Conservation (phyloP, 1,140 invertebrate species). For the Oryzaephilus surinamensis region DNA sequence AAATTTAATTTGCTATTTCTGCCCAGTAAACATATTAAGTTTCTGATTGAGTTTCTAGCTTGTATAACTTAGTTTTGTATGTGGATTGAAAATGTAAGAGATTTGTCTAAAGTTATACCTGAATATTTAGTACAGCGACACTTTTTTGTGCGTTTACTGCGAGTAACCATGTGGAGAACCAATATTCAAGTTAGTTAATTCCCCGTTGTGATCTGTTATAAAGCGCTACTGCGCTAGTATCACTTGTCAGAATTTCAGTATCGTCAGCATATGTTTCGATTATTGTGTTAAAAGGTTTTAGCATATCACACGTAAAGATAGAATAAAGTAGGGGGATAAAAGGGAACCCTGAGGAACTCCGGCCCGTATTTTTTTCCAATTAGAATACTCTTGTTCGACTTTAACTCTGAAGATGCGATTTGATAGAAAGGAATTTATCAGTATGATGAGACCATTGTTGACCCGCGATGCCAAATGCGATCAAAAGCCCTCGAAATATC, state of each 20-base stretch:
- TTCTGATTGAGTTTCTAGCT: background rate
- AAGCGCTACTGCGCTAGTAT: background rate
- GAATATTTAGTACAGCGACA: constrained; percentile 5
- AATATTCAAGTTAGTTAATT: constrained; percentile 1
- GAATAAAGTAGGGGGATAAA: constrained; percentile 18
- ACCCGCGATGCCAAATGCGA: constrained; percentile 20
- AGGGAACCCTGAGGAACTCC: constrained; percentile 25
- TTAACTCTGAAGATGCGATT: constrained; percentile 18
- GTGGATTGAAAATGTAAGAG: constrained; percentile 1
- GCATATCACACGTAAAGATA: constrained; percentile 19
- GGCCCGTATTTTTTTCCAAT: constrained; percentile 8
- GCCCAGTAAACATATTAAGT: background rate
- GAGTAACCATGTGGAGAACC: constrained; percentile 3
- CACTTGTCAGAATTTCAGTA: constrained; percentile 11
- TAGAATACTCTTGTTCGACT: constrained; percentile 7
- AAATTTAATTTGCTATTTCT: background rate
- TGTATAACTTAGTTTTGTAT: background rate
- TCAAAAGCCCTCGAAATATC: constrained; percentile 27
- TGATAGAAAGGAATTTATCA: constrained; percentile 14
- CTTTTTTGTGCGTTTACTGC: constrained; percentile 3
- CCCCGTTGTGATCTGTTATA: constrained; percentile 1
- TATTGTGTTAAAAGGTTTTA: constrained; percentile 11
- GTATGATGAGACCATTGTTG: constrained; percentile 5
- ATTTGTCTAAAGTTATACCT: constrained; percentile 3
- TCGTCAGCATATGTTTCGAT: constrained; percentile 23